A percentile compares a stretch with the other conserved stretches of the same genome.
Evolutionary conservation across 2,888 invertebrate genomes (phyloP).

Genomic region (Caenorhabditis becei): DNA sequence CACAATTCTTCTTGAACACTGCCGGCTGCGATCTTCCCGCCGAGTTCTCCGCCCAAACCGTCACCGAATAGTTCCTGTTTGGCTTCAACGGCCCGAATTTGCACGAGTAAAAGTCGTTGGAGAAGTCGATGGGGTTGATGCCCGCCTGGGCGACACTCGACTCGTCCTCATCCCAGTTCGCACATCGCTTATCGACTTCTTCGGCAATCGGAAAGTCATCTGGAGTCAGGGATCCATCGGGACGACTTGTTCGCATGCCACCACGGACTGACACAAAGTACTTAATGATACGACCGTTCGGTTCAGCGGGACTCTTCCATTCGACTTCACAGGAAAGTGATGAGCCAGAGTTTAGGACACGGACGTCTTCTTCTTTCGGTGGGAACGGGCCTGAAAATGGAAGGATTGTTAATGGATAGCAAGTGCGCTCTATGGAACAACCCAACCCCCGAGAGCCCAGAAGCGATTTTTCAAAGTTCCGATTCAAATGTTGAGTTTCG

Average conservation of each 20-base stretch:
- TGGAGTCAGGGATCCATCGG: conserved; percentile 64
- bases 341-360: conserved; percentile 68
- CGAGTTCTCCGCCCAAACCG: conserved; percentile 80
- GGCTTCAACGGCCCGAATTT: conserved; percentile 81
- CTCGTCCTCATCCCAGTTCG: conserved; percentile 76
- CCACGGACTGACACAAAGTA: conserved; percentile 78
- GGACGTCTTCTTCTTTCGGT: conserved; percentile 76
- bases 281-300: conserved; percentile 76
- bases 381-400: conserved; percentile 73
- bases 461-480: neutral
- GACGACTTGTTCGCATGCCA: conserved; percentile 65
- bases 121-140: conserved; percentile 73
- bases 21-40: conserved; percentile 75
- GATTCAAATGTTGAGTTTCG: no score
- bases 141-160: conserved; percentile 56
- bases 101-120: conserved; percentile 75
- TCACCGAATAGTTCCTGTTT: conserved; percentile 80
- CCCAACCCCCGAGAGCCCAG: no score
- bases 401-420: neutral
- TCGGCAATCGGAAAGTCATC: conserved; percentile 73
- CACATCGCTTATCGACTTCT: conserved; percentile 71
- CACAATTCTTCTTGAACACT: conserved; percentile 72
- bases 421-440: no score
- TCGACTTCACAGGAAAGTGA: conserved; percentile 78
- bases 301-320: conserved; percentile 75